Base-by-base conservation (phyloP, 53 echinoderm and acorn worm species). In the Zoroaster sp. region DNA sequence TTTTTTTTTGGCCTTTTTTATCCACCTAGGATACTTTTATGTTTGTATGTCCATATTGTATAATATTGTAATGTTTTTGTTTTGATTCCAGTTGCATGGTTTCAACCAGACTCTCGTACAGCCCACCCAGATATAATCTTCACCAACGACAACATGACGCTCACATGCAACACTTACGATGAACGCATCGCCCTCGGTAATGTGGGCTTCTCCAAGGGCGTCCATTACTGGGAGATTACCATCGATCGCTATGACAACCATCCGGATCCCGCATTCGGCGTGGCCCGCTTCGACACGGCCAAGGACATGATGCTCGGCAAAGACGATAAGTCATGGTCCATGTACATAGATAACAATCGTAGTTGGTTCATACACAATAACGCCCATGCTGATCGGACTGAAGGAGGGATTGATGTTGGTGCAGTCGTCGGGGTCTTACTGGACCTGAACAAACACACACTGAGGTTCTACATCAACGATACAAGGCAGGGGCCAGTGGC, bases 321-420 rank as follows among this genome's bases (percentile, higher is more conserved):
- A 69, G 99, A 99, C 59, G 96, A 99, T 51, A 96, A 96, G 79
- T 96, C 99, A 3, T 99, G 99, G 99, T 99, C 99, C 39, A 99
- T 99, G 95, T 99, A 99, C 92, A 93, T 99, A 38, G 99, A 99
- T 70, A 99, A 94, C 77, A 96, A 95, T 77, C 96, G 99, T 35
- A 99, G 99, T 87, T 99, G 99, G 99, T 99, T 98, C 69, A 94
- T 99, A 65, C 99, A 99, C 81, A 94, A 96, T 74, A 99, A 99
- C 18, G 99, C 94, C 12, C 99, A 99, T 47, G 83, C 96, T 2
- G 99, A 99, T 66, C 80, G 99, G 47, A 94, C 93, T 34, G 99
- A 99, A 75, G 99, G 99, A 21, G 99, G 99, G 36, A 93, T 99
- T 28, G 94, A 94, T 18, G 94, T 99, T 0, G 95, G 95, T 0